Conservation (phyloP, 2,113 vertebrate species). For the Nanorana parkeri region DNA sequence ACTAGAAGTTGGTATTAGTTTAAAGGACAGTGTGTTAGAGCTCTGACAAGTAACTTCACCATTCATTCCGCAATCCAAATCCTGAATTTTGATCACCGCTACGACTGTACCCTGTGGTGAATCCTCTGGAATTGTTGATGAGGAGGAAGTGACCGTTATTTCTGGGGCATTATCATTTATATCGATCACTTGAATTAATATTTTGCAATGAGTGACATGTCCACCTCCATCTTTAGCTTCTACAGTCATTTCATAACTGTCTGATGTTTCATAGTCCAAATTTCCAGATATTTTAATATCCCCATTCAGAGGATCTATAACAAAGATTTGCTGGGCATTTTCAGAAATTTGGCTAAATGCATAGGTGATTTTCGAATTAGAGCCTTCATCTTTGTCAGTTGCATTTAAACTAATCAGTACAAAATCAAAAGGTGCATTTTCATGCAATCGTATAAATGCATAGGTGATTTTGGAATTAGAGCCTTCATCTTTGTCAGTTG, state of each 20-base stretch:
- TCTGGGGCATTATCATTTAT: constrained; percentile 1
- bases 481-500: constrained; percentile 79
- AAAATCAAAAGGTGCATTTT: constrained; percentile 54
- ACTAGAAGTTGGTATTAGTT: constrained; percentile 62
- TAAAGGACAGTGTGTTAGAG: constrained; percentile 63
- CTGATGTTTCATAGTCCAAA: neutral
- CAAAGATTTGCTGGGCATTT: neutral
- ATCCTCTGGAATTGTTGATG: constrained; percentile 62
- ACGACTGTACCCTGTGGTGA: constrained; percentile 63
- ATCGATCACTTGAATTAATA: neutral
- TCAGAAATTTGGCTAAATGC: neutral
- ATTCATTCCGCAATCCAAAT: constrained; percentile 71
- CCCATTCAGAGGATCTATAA: neutral
- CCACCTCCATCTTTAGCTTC: constrained; percentile 9
- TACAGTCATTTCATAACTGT: neutral
- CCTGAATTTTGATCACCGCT: constrained; percentile 62
- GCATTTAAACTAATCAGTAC: too few relatives aligned
- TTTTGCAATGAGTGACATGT: neutral
- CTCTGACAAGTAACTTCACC: constrained; percentile 66
- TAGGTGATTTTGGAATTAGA: constrained; percentile 74
- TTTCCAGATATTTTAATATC: neutral
- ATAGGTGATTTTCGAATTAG: constrained; percentile 55
- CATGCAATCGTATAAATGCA: constrained; percentile 66
- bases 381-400: constrained; percentile 20
- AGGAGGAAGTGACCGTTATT: neutral